Evolutionary conservation across 1,140 invertebrate genomes (phyloP).

Genomic region (Planococcus citri): DNA sequence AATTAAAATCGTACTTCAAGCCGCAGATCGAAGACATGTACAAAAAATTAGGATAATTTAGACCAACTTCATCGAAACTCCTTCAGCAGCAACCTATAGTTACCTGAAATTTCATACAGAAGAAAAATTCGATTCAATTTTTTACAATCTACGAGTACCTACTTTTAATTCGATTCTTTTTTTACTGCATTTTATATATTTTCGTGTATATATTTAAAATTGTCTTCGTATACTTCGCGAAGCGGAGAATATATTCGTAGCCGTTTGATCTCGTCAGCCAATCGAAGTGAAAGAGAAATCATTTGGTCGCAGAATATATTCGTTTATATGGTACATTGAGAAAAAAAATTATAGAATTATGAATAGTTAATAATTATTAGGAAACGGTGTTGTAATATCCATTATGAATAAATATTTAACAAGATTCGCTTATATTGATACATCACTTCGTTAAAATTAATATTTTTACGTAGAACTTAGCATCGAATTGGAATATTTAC

Average conservation of each 20-base stretch:
- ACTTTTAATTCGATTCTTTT: background rate
- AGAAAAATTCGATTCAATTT: background rate
- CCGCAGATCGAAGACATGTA: conserved; percentile 86
- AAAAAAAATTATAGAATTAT: background rate
- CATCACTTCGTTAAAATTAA: too few species aligned
- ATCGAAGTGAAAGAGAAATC: background rate
- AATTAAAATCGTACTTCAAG: conserved; percentile 79
- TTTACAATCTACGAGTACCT: background rate
- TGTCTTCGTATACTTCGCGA: background rate
- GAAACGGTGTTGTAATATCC: background rate
- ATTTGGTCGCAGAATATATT: background rate
- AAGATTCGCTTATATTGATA: background rate
- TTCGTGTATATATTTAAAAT: background rate
- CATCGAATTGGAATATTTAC: too few species aligned
- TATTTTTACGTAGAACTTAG: too few species aligned
- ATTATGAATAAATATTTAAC: background rate
- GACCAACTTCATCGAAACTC: background rate
- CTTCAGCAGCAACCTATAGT: background rate
- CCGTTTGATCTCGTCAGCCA: background rate
- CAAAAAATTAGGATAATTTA: conserved; percentile 38
- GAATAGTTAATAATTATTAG: background rate
- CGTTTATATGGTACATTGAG: background rate
- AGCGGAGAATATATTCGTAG: background rate
- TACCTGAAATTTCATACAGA: background rate
- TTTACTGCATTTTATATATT: background rate